Base-by-base conservation (phyloP, 1,140 invertebrate species). In the Aphis gossypii region DNA sequence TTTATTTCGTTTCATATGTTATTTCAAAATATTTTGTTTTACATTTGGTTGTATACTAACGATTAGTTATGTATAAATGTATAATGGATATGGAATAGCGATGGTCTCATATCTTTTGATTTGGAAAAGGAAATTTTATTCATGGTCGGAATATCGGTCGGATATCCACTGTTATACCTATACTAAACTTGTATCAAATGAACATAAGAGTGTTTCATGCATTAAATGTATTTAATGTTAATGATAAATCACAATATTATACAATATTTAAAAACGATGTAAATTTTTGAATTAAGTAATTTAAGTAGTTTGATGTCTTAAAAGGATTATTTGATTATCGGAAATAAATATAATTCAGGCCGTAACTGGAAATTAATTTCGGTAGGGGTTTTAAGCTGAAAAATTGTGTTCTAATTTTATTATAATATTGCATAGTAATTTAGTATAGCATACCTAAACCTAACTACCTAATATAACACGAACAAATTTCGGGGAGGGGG, bases 121-220 rank as follows among this genome's bases (percentile, higher is more conserved):
- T 83, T 54, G 90, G 76, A 84, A 84, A 92, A 92, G 46, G 46
- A 92, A 92, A 92, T 82, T 54, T 92, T 92, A 83, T 92, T 92
- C 76, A 38, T 54, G 38, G 23, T 76, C 76, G 0, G 11, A 7
- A 35, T 30, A 48, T 82, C 68, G n/a, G 46, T 92, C 46, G n/a
- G 68, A 92, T 46, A 90, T 23, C 8, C 25, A 88, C 30, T 48
- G 9, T 35, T n/a, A 48, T 60, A 92, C 76, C 38, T 92, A 48
- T 38, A 21, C 18, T 18, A 30, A 23, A 76, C 21, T 54, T 84
- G 25, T 82, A 46, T 48, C 23, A 46, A 30, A 23, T 46, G n/a
- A 21, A 48, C n/a, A 56, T 35, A 89, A 21, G 8, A 41, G 18
- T 41, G 35, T 83, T 51, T 2, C n/a, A 82, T 46, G 30, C 4